Evolutionary conservation across 2,797 vertebrate genomes (phyloP), one percentile per base, ranked within the genome.

Genomic region (Oryzias sinensis): DNA sequence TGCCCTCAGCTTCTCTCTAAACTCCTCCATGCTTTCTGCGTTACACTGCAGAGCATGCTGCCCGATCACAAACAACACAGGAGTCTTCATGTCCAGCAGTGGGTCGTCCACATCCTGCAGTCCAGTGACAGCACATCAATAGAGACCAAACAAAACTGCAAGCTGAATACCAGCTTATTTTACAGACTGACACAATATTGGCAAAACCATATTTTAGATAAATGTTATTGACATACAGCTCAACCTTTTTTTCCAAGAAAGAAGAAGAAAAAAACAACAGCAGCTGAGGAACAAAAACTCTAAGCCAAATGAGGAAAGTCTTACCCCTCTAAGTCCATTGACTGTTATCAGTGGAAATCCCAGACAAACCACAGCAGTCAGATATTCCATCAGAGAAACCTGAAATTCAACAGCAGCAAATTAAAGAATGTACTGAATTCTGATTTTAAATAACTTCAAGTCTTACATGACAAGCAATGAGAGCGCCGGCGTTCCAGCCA

Each of bases 311-410:
- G 33, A 33, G 33, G 8, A 11, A 33, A 33, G 43, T 55, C 93
- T 93, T 90, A 99, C 97, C 93, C 97, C 97, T 89, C 97, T 86
- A 46, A 95, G 93, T 4, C 97, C 97, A 0, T 93, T 96, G 65
- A 95, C 90, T 0, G 96, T 98, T 57, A 97, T 90, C 45, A 99
- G 89, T 0, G 97, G 97, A 70, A 99, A 97, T 25, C 97, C 95
- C 27, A 99, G 94, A 88, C 97, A 99, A 59, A 99, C 94, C 11
- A 97, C 94, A 0, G 97, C 97, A 0, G 96, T 95, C 76, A 99
- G 90, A 0, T 95, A 97, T 56, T 99, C 97, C 94, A 99, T 93
- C 8, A 99, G 92, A 0, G 97, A 97, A n/a, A 99, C 97, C 97
- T 99, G 78, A 14, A 68, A 72, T 48, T 5, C 46, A 56, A 59